phyloP scores from a whole-genome alignment of 1,140 invertebrate genomes.

The Apis cerana region DNA sequence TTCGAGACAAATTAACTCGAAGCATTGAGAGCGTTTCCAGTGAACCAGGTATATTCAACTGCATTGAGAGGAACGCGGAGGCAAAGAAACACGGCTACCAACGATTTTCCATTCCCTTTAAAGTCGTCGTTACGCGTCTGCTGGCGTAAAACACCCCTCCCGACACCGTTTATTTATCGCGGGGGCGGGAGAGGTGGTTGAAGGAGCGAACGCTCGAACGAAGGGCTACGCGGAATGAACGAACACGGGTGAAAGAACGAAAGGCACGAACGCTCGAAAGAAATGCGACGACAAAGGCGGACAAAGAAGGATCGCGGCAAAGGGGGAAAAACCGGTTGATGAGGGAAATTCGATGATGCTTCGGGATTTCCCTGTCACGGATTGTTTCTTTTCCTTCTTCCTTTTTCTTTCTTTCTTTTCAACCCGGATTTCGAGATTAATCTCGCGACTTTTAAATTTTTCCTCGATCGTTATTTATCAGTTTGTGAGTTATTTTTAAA shows the following conservation, averaged over 20 bases:
- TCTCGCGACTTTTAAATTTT: no score
- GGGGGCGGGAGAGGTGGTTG: neutral
- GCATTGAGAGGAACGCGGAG: neutral
- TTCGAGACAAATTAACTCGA: conserved; percentile 11
- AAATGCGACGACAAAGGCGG: conserved; percentile 8
- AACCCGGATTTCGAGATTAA: no score
- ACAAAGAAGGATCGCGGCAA: conserved; percentile 14
- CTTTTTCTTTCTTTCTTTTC: no score
- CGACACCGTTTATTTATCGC: conserved; percentile 19
- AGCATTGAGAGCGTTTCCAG: neutral
- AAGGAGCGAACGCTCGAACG: neutral
- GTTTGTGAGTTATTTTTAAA: no score
- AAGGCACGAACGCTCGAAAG: conserved; percentile 21
- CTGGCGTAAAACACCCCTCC: neutral
- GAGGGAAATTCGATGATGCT: neutral
- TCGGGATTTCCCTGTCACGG: neutral
- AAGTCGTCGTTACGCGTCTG: conserved; percentile 19
- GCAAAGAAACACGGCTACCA: neutral
- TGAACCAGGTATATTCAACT: neutral
- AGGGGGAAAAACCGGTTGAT: neutral
- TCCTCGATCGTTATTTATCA: no score
- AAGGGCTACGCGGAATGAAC: neutral
- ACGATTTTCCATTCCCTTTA: conserved; percentile 20
- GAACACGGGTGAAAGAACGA: conserved; percentile 10
- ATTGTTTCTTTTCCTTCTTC: no score